Evolutionary conservation across 2,797 vertebrate genomes (phyloP).

Genomic region (Melanotaenia trifasciata): DNA sequence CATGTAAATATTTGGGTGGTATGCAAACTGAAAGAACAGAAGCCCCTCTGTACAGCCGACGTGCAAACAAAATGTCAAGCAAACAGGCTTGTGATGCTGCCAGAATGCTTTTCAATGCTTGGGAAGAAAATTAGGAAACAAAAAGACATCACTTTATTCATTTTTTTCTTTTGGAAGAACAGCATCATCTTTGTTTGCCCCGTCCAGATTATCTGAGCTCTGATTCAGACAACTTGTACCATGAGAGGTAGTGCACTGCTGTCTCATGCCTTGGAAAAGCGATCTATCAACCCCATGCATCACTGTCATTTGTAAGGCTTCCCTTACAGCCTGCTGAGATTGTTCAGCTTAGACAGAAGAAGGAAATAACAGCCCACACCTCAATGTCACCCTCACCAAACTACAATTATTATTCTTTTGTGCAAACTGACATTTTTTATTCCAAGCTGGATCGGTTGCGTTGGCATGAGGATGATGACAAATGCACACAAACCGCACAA

Average conservation of each 20-base stretch:
- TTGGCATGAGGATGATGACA: constrained; percentile 8
- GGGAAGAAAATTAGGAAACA: constrained; percentile 47
- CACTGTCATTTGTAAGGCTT: constrained; percentile 45
- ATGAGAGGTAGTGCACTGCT: constrained; percentile 39
- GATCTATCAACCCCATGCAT: constrained; percentile 43
- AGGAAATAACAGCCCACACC: constrained; percentile 51
- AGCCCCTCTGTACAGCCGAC: constrained; percentile 59
- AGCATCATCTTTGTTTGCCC: constrained; percentile 60
- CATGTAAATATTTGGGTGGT: constrained; percentile 74
- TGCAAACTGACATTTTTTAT: constrained; percentile 19
- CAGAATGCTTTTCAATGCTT: constrained; percentile 29
- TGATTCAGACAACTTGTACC: constrained; percentile 35
- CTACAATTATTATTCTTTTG: constrained; percentile 35
- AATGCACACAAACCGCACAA: background rate
- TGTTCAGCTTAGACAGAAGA: constrained; percentile 36
- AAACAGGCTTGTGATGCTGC: constrained; percentile 48
- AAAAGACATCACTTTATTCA: background rate
- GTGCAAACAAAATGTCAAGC: constrained; percentile 61
- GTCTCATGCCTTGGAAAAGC: constrained; percentile 43
- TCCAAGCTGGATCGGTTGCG: background rate
- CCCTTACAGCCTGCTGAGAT: constrained; percentile 30
- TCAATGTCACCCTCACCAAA: constrained; percentile 53
- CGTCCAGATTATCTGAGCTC: constrained; percentile 50
- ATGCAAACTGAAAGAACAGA: constrained; percentile 61
- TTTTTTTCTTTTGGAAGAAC: constrained; percentile 20